Conservation (phyloP, 2,888 invertebrate species). For the Zonitis immaculata region DNA sequence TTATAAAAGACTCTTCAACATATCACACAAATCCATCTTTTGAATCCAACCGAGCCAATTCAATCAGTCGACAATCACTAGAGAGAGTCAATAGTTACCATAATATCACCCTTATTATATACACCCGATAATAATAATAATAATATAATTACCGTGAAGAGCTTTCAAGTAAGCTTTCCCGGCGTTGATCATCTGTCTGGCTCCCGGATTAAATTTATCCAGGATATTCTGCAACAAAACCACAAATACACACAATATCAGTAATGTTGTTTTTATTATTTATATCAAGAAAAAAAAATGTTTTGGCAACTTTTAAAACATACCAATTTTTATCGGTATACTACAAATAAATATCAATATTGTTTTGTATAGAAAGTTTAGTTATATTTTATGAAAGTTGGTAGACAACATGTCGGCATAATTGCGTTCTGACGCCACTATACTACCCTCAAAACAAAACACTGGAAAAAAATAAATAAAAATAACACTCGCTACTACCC, state of each 20-base stretch:
- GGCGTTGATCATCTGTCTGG: slow-evolving; percentile 88
- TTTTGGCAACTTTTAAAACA: too few species aligned
- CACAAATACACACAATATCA: too few species aligned
- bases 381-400: slow-evolving; percentile 25
- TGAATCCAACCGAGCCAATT: neutral
- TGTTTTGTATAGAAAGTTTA: slow-evolving; percentile 22
- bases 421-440: slow-evolving; percentile 20
- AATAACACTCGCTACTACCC: neutral
- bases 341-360: too few species aligned
- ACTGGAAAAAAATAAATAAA: neutral
- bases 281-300: too few species aligned
- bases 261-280: too few species aligned
- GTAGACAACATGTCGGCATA: slow-evolving; percentile 26
- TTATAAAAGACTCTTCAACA: neutral
- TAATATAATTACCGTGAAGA: slow-evolving; percentile 72
- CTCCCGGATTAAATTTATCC: slow-evolving; percentile 94
- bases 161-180: slow-evolving; percentile 93
- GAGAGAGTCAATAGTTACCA: neutral
- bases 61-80: neutral
- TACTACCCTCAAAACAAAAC: slow-evolving; percentile 11
- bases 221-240: slow-evolving; percentile 82
- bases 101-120: too few species aligned
- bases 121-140: too few species aligned
- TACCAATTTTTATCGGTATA: too few species aligned
- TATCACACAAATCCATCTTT: neutral